Evolutionary conservation across 2,888 invertebrate species (phyloP), one percentile per base, ranked within the genome.

Genomic region (Drosophila greeni): DNA sequence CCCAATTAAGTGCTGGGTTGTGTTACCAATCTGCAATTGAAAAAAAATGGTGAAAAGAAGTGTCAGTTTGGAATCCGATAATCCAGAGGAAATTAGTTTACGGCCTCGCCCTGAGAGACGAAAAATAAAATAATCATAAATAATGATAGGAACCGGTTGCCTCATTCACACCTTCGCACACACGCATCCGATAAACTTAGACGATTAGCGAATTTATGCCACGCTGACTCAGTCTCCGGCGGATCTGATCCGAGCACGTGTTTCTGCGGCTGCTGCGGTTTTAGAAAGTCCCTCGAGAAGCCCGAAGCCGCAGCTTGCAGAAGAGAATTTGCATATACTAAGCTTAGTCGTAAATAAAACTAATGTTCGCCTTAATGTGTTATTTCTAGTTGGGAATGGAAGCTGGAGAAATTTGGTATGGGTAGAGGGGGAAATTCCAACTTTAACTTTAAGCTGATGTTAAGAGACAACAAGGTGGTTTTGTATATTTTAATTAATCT

Each of bases 221-320:
- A 24, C 48, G 26, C 48, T 67, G 69, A 67, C 60, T 67, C 69
- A 67, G 39, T 24, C 37, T 23, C 43, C 37, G 39, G 51, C 43
- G 24, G 23, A 56, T 48, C 29, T 31, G 23, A 56, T 48, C 29
- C 34, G n/a, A 70, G 54, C 71, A 70, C 71, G 54, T 70, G 72
- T 66, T 59, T 53, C 37, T 53, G 70, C 54, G 68, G 76, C 70
- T 83, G 76, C 69, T 83, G 80, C 72, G 77, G 80, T 82, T 81
- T 64, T 84, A 82, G 81, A 81, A 81, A 81, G 81, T 81, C 60
- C 74, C 62, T 56, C 31, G 69, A 51, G 48, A 58, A 58, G 40
- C 34, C 56, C 24, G 1, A 16, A 12, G 53, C 70, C 72, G 48
- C 70, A 66, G 52, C 20, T 56, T 65, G 68, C 47, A 48, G 45